Conservation (phyloP, 2,797 vertebrate species). For the Aplochiton taeniatus region DNA sequence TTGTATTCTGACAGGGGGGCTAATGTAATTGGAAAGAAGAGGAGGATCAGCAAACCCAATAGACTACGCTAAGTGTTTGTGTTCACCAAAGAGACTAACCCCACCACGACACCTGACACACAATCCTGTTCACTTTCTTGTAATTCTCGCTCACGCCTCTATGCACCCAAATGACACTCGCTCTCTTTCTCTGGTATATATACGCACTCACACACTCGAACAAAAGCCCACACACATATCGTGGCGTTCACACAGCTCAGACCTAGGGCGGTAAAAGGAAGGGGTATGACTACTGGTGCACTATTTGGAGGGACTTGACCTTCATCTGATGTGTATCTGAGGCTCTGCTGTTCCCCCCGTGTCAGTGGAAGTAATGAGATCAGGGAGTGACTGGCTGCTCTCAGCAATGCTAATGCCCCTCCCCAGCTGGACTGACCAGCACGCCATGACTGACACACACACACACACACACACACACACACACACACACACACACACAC, state of each 20-base stretch:
- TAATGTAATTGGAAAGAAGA: constrained; percentile 67
- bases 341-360: constrained; percentile 31
- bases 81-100: constrained; percentile 43
- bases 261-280: not conserved
- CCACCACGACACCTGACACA: constrained; percentile 32
- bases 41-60: constrained; percentile 58
- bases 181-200: too few relatives aligned
- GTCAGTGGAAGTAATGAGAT: constrained; percentile 54
- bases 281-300: constrained; percentile 9
- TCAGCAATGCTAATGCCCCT: constrained; percentile 32
- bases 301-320: constrained; percentile 41
- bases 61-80: constrained; percentile 51
- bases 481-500: constrained; percentile 19
- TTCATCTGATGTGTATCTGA: constrained; percentile 43
- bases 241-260: not conserved
- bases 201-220: not conserved
- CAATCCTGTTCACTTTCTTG: not conserved
- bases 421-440: not conserved
- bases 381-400: constrained; percentile 41
- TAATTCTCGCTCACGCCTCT: constrained; percentile 16
- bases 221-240: not conserved
- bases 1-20: constrained; percentile 55
- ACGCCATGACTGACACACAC: constrained; percentile 14
- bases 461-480: constrained; percentile 17
- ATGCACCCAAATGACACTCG: not conserved